Evolutionary conservation across 2,797 vertebrate genomes (phyloP), one percentile per base, ranked within the genome.

Genomic region (Neosilurus hyrtlii): DNA sequence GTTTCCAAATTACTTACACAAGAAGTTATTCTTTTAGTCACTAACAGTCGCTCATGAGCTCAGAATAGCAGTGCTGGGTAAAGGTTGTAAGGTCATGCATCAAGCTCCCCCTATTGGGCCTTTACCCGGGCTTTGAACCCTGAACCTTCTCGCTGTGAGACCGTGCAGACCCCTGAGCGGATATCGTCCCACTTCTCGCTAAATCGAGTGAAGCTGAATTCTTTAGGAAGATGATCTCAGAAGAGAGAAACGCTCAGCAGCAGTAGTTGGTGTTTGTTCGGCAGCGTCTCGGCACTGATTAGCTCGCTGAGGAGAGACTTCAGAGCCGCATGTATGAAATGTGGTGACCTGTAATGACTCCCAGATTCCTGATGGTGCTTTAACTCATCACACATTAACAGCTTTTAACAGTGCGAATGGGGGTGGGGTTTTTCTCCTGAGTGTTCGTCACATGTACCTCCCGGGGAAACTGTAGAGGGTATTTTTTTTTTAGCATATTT

Each of bases 311-410:
- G 61, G n/a, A 9, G 30, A 8, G 9, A 30, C n/a, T 26, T 65
- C 63, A 30, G 12, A 15, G 14, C 65, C 65, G 15, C 2, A 9
- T 20, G 65, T 14, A 37, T 49, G 37, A 49, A n/a, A n/a, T 14
- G 37, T n/a, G 18, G 14, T 10, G 9, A n/a, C 10, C 37, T 49
- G 67, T n/a, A n/a, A 49, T 10, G 4, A n/a, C 12, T n/a, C 67
- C 9, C 66, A 68, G 9, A 22, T 68, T 68, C 66, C 67, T n/a
- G 67, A 68, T 14, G 67, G 22, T 14, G 12, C 10, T 49, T 51
- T 12, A 49, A n/a, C 37, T 70, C 37, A 14, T 70, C 37, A 70
- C 37, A 70, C 67, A 51, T 70, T 70, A 70, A 51, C 67, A 70
- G 67, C 7, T 66, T 63, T 18, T 70, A 68, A 43, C 18, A 20